These are phyloP conservation scores for Scolopax rusticola DNA, from an alignment of 2,797 vertebrate genomes.

Conservation along the genomic window DNA sequence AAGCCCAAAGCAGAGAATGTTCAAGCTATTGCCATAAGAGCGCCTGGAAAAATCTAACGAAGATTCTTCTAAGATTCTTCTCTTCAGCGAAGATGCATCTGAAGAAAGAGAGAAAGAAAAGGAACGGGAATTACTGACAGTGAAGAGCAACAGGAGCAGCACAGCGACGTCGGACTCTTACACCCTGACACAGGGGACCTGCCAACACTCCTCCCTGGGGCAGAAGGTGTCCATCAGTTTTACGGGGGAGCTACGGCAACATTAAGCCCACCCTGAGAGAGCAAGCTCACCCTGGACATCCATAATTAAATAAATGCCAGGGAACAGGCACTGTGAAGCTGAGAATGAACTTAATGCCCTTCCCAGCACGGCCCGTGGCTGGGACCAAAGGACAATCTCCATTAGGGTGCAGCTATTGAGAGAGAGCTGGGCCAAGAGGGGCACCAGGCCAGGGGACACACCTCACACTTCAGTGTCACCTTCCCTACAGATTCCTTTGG, in stretches of 20 bases:
- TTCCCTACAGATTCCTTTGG: not conserved
- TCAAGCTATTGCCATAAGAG: slow-evolving; percentile 66
- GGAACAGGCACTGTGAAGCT: not conserved
- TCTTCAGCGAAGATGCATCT: slow-evolving; percentile 52
- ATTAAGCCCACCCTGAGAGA: not conserved
- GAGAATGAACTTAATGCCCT: not conserved
- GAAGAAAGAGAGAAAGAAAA: not conserved
- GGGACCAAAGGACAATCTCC: not conserved
- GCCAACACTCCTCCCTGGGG: not conserved
- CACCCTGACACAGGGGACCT: rapidly evolving
- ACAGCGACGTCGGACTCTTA: not conserved
- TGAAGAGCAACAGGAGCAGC: not conserved
- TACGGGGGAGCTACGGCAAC: not conserved
- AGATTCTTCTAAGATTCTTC: slow-evolving; percentile 55
- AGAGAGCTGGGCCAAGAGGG: not conserved
- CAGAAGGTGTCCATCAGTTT: rapidly evolving
- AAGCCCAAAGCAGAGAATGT: slow-evolving; percentile 67
- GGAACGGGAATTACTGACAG: not conserved
- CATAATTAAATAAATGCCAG: not conserved
- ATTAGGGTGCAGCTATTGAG: not conserved
- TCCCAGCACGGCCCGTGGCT: not conserved
- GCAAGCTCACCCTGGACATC: too few relatives aligned
- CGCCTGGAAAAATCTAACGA: not conserved
- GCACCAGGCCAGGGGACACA: not conserved
- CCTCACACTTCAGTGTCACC: rapidly evolving